Base-by-base conservation (phyloP, 1,140 invertebrate species). In the Drosophila asahinai region DNA sequence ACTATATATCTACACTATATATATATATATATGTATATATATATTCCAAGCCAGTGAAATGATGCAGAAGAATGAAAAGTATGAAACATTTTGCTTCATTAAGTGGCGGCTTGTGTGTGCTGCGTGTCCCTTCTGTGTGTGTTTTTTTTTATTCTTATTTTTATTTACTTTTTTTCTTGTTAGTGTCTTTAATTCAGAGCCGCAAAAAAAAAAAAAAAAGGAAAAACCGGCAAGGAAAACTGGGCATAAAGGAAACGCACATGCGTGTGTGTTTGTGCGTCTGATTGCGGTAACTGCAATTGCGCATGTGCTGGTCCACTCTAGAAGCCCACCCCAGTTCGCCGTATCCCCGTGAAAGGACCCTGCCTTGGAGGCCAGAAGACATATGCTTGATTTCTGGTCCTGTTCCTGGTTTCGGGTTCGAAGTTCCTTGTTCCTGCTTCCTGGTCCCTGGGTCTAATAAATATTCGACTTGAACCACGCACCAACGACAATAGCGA, bases 261-360 rank as follows among this genome's bases (percentile, higher is more conserved):
- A 63, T 62, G 63, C 76, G 66, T 55, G 43, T 58, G 76, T 75
- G 59, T 60, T 70, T 68, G 67, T 61, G 68, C 57, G 58, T 61
- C 48, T 40, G 43, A 27, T 58, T 77, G 74, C 72, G 71, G 74
- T 78, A 66, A 61, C 45, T 70, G 65, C 30, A 38, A 76, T 70
- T 87, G 83, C 83, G 83, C 83, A 86, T 86, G 83, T 83, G 71
- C 71, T 76, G 58, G 65, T 49, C 57, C 68, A 58, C 33, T 52
- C 40, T 49, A 57, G 30, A 59, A 9, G 27, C 25, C 30, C 30
- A 54, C 42, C 51, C 40, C 19, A 27, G 9, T 12, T 11, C 33
- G 27, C n/a, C 30, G 27, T 36, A 36, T 14, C 22, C 14, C 30
- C 47, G 11, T 38, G 25, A 43, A 43, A 12, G 63, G 57, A 54